Evolutionary conservation across 2,113 vertebrate genomes (phyloP).

Genomic region (Macroglossus sobrinus): DNA sequence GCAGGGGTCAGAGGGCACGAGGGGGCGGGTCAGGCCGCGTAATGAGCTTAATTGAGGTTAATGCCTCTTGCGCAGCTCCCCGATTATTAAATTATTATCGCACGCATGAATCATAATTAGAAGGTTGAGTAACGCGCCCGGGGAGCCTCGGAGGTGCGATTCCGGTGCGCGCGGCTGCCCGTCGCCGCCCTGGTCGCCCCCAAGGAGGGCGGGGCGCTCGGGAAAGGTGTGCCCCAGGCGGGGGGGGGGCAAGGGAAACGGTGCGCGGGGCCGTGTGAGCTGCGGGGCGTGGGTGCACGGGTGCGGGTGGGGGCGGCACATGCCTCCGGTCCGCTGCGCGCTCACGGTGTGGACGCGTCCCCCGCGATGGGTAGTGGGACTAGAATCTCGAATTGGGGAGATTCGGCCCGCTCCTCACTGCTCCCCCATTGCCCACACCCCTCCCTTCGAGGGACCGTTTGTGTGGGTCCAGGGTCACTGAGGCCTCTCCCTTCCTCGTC

Average conservation of each 20-base stretch:
- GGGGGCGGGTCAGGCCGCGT: constrained; percentile 80
- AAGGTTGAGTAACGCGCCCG: constrained; percentile 84
- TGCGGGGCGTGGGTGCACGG: background rate
- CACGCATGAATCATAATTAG: constrained; percentile 94
- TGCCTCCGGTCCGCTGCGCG: background rate
- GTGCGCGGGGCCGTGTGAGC: rapidly evolving
- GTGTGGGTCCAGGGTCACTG: no score
- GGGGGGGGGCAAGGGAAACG: rapidly evolving
- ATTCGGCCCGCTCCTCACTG: no score
- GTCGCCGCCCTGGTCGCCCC: background rate
- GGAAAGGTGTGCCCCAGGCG: background rate
- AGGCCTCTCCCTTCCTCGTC: no score
- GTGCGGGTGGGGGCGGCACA: background rate
- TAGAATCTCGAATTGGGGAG: background rate
- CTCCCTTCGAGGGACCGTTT: no score
- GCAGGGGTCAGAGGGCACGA: background rate
- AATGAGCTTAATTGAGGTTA: constrained; percentile 97
- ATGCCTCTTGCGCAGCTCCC: constrained; percentile 89
- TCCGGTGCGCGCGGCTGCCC: background rate
- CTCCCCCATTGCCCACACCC: no score
- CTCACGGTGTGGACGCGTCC: background rate
- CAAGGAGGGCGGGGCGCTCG: rapidly evolving
- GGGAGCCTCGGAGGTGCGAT: constrained; percentile 75
- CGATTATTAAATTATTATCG: constrained; percentile 94
- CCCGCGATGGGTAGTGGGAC: background rate